These are phyloP conservation scores for Himalopsyche kuldschensis DNA, from an alignment of 2,888 invertebrate genomes.

Conservation along the genomic window DNA sequence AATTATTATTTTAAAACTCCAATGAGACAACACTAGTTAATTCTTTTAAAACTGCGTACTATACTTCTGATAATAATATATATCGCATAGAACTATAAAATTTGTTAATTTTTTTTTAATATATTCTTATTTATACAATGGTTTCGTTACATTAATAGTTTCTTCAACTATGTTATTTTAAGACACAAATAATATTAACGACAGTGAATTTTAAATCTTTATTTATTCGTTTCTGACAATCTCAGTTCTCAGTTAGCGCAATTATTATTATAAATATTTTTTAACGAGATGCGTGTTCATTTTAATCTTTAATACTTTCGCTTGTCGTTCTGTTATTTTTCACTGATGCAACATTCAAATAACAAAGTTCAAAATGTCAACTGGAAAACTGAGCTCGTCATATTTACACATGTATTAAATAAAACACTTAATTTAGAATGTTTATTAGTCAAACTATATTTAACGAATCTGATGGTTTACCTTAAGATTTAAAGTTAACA, in stretches of 20 bases:
- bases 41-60: background rate
- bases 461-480: background rate
- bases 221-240: background rate
- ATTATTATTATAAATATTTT: background rate
- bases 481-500: background rate
- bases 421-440: background rate
- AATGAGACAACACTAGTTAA: background rate
- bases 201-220: background rate
- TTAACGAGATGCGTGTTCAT: background rate
- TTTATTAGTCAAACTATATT: background rate
- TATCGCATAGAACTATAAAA: background rate
- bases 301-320: background rate
- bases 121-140: background rate
- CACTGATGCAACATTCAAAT: background rate
- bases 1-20: background rate
- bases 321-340: background rate
- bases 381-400: background rate
- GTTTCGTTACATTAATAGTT: background rate
- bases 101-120: background rate
- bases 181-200: background rate
- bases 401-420: background rate
- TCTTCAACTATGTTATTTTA: background rate
- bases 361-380: background rate
- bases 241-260: background rate
- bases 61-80: background rate